Evolutionary conservation across 1,140 invertebrate genomes (phyloP).

Genomic region (Drosophila punjabiensis): DNA sequence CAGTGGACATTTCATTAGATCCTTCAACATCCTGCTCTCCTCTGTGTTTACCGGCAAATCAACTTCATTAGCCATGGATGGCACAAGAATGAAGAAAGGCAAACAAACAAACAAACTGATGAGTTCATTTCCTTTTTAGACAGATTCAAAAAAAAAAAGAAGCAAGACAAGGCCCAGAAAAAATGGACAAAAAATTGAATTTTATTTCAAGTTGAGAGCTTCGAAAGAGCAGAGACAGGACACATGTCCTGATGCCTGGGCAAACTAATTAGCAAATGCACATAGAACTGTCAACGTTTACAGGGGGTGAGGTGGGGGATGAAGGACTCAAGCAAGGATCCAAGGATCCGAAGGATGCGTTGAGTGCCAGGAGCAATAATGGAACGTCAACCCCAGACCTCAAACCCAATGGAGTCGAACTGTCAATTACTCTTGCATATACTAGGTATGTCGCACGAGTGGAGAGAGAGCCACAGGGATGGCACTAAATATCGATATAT

Average conservation of each 20-base stretch:
- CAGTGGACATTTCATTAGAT: conserved; percentile 21
- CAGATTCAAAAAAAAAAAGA: conserved; percentile 20
- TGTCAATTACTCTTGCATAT: conserved; percentile 81
- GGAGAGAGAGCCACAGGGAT: neutral
- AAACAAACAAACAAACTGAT: conserved; percentile 65
- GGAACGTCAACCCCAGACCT: neutral
- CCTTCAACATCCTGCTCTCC: neutral
- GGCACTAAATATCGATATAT: neutral
- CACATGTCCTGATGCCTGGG: conserved; percentile 57
- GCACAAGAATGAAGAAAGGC: conserved; percentile 32
- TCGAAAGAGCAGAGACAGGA: conserved; percentile 11
- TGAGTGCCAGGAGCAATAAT: conserved; percentile 19
- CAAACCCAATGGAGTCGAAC: conserved; percentile 41
- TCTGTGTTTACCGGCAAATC: conserved; percentile 42
- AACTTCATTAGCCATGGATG: conserved; percentile 67
- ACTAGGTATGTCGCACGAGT: neutral
- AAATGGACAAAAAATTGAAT: conserved; percentile 6
- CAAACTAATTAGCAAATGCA: conserved; percentile 82
- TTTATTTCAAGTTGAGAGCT: conserved; percentile 20
- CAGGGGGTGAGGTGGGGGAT: neutral
- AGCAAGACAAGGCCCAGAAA: neutral
- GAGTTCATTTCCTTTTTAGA: conserved; percentile 80
- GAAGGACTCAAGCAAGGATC: conserved; percentile 38
- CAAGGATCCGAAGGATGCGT: conserved; percentile 33
- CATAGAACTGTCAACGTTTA: conserved; percentile 63